A percentile compares a stretch with the other conserved stretches of the same genome.
Conservation (phyloP, 2,113 vertebrate species). For the Scytalopus superciliaris region DNA sequence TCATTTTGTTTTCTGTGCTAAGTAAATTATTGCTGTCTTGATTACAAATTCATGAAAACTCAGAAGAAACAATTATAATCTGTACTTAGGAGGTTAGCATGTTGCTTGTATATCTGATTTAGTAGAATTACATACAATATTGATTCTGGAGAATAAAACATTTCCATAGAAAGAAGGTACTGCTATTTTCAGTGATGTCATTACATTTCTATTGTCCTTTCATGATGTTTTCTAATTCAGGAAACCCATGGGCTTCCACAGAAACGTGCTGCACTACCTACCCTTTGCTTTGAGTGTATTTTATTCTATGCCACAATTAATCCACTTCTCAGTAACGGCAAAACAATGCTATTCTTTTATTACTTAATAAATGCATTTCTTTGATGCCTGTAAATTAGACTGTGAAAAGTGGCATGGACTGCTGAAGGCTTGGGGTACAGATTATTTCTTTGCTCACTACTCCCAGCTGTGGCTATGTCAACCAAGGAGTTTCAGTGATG, state of each 20-base stretch:
- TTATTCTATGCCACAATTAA: not conserved
- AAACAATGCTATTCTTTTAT: not conserved
- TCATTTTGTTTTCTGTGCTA: not conserved
- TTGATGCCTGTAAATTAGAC: not conserved
- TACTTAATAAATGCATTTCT: not conserved
- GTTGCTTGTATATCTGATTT: not conserved
- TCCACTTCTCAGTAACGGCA: not conserved
- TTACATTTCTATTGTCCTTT: not conserved
- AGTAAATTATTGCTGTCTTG: slow-evolving; percentile 5
- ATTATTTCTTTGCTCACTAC: not conserved
- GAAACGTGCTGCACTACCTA: not conserved
- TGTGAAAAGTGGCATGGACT: not conserved
- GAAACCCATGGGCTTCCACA: not conserved
- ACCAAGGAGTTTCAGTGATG: accelerated
- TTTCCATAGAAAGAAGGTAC: not conserved
- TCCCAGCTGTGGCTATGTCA: accelerated
- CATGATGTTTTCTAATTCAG: not conserved
- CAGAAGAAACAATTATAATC: slow-evolving; percentile 4
- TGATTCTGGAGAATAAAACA: not conserved
- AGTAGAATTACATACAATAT: not conserved
- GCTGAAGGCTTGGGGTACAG: not conserved
- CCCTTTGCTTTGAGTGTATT: not conserved
- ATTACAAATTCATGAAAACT: slow-evolving; percentile 21
- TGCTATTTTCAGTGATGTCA: not conserved
- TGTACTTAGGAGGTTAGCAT: not conserved